phyloP scores from a whole-genome alignment of 2,888 invertebrate species.

The Athetis lepigone region DNA sequence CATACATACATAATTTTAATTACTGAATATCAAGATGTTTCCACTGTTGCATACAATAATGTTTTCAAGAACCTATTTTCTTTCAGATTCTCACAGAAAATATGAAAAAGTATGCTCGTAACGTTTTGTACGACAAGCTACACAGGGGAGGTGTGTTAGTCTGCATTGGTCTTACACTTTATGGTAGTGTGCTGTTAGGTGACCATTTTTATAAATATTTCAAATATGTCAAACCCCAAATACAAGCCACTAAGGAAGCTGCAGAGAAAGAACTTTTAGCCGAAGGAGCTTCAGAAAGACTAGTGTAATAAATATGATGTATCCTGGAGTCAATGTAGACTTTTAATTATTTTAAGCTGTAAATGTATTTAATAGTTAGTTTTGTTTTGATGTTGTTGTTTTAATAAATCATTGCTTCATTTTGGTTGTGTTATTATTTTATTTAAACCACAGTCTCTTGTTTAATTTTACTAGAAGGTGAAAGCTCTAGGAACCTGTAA shows the following conservation, averaged over 20 bases:
- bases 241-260: slow-evolving; percentile 77
- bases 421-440: slow-evolving; percentile 3
- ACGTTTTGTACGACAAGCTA: slow-evolving; percentile 83
- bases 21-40: too few species aligned
- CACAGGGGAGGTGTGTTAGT: slow-evolving; percentile 85
- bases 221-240: slow-evolving; percentile 83
- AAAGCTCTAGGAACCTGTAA: too few species aligned
- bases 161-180: slow-evolving; percentile 84
- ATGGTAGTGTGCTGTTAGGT: slow-evolving; percentile 76
- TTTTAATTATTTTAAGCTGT: slow-evolving; percentile 64
- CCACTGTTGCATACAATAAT: not conserved
- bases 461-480: too few species aligned
- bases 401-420: slow-evolving; percentile 63
- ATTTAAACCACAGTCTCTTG: not conserved
- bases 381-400: slow-evolving; percentile 60
- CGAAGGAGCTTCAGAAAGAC: slow-evolving; percentile 86
- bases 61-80: slow-evolving; percentile 1
- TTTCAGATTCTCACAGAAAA: slow-evolving; percentile 67
- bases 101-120: slow-evolving; percentile 86
- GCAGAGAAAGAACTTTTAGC: slow-evolving; percentile 85
- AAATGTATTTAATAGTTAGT: slow-evolving; percentile 61
- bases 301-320: slow-evolving; percentile 67
- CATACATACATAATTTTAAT: too few species aligned
- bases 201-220: slow-evolving; percentile 85
- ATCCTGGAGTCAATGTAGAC: slow-evolving; percentile 32